Conservation (phyloP, 1,140 invertebrate genomes). For the Ooceraea biroi region DNA sequence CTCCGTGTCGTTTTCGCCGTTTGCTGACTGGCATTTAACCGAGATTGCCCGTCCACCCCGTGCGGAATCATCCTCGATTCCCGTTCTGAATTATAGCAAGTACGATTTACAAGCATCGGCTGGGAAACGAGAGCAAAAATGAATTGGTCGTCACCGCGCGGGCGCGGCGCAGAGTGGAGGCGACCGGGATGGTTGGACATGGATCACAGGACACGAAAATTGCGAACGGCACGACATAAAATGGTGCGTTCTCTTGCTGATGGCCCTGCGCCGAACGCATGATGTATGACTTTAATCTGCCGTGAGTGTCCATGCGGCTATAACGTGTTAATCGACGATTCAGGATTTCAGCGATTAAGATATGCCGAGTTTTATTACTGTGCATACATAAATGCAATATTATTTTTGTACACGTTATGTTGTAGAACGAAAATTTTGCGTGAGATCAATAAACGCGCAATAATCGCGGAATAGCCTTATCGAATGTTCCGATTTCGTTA, state of each 20-base stretch:
- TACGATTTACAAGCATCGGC: constrained; percentile 82
- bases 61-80: constrained; percentile 62
- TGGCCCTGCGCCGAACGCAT: constrained; percentile 64
- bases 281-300: constrained; percentile 62
- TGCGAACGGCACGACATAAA: constrained; percentile 63
- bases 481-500: not conserved
- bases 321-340: not conserved
- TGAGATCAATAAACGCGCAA: not conserved
- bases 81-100: constrained; percentile 80
- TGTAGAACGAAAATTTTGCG: not conserved
- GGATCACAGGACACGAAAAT: constrained; percentile 71
- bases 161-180: constrained; percentile 65
- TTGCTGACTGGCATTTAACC: constrained; percentile 75
- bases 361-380: not conserved
- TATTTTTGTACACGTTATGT: not conserved
- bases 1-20: constrained; percentile 60
- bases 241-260: constrained; percentile 38
- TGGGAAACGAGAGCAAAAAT: constrained; percentile 81
- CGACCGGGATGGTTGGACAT: constrained; percentile 63
- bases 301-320: not conserved
- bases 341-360: not conserved
- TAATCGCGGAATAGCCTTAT: not conserved
- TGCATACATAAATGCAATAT: not conserved
- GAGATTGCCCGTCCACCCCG: constrained; percentile 63
- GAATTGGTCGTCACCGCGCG: constrained; percentile 80